Evolutionary conservation across 2,797 vertebrate species (phyloP), one percentile per base, ranked within the genome.

Genomic region (Fringilla coelebs): DNA sequence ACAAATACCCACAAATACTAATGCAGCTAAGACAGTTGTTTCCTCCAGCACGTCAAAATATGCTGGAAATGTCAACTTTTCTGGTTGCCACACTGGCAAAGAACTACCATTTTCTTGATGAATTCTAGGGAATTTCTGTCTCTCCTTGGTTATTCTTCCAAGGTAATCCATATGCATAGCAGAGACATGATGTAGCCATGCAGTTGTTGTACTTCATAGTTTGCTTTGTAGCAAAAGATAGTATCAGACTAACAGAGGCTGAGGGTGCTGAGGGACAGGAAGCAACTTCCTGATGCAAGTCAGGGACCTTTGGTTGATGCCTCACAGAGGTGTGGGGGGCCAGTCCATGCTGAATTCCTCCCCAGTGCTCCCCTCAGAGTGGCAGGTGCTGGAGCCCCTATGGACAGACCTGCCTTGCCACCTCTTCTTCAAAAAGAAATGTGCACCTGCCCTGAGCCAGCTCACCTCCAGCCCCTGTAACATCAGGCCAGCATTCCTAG

Each of bases 351-450:
- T 21, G 25, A 66, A 20, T 52, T 74, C 58, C 7, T 34, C 31
- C 61, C 22, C 61, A 52, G 45, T 0, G 0, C 43, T 67, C 49
- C 26, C 9, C 7, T 16, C 1, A 2, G 24, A 40, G 25, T 11
- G 8, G 51, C 36, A 43, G 40, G n/a, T 43, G 32, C 32, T 55
- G 14, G 32, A 9, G 40, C 6, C 79, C 3, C 29, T 9, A 1
- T 0, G 1, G 32, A 40, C 14, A 52, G 41, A 26, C 20, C 81
- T 45, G 62, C 45, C 48, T 54, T 3, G 19, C 22, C 9, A 3
- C 10, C 34, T 41, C 40, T 40, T 60, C 86, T 61, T 28, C 78
- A 60, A 40, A 48, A 32, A 70, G 38, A 70, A 66, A 54, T 0
- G 2, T 43, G 62, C 48, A 34, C 38, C 26, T 57, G 38, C 38